Evolutionary conservation across 2,113 vertebrate species (phyloP), one percentile per base, ranked within the genome.

Genomic region (Holacanthus passer): DNA sequence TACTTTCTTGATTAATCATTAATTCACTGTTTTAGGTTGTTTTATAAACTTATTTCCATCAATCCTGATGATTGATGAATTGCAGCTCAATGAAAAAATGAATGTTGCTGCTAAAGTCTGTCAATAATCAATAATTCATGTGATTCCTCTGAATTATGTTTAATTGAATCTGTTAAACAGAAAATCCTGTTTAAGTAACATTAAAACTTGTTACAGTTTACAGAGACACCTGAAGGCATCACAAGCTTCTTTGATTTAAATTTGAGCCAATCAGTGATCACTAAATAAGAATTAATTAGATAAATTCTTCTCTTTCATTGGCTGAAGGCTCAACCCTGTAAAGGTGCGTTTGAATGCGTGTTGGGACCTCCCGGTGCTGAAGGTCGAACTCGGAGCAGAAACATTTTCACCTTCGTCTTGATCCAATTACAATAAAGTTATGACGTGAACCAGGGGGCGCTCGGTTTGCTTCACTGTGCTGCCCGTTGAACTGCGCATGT

Each of bases 221-320:
- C 37, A 8, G 45, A 39, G 11, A 41, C 73, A 50, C 47, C 6
- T 58, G 29, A 77, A 68, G 12, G 52, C 9, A 58, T 19, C 48
- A 55, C 14, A 29, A 9, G 32, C 27, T 27, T 27, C 4, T 56
- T 56, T 47, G 27, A 27, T 43, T 74, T 24, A 11, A 12, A 14
- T 22, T 22, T 52, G 47, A 63, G 37, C 79, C 79, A 82, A 82
- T 82, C 43, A 52, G 27, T 0, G 29, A 2, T n/a, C 60, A 13
- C 6, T 2, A n/a, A n/a, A n/a, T n/a, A n/a, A n/a, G n/a, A n/a
- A n/a, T n/a, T n/a, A n/a, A 1, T 60, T 6, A 19, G 35, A n/a
- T 6, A 37, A 48, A 32, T 1, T 39, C 47, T 24, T 12, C 13
- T 45, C 58, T 66, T 0, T 53, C 11, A 68, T 62, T 29, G 62